Conservation (phyloP, 2,113 vertebrate species). For the Illadopsis cleaveri region DNA sequence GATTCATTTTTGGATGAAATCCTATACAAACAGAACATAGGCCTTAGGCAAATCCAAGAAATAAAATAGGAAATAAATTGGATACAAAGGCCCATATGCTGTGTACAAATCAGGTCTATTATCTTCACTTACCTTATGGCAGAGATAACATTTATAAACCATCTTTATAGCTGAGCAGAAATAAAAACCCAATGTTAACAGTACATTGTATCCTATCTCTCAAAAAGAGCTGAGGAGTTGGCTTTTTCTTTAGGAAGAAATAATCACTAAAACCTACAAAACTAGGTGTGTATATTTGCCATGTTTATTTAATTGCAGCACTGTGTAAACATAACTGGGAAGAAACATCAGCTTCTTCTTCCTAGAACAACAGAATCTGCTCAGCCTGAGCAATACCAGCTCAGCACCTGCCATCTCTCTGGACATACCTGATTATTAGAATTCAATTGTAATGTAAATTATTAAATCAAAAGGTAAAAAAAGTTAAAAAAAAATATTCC, state of each 20-base stretch:
- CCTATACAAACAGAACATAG: conserved; percentile 28
- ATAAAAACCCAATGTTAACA: conserved; percentile 52
- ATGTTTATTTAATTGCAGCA: not conserved
- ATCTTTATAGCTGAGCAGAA: conserved; percentile 44
- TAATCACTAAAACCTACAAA: not conserved
- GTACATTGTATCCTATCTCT: conserved; percentile 41
- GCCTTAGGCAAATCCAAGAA: conserved; percentile 46
- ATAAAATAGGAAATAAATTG: conserved; percentile 50
- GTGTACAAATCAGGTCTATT: conserved; percentile 71
- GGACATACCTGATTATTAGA: conserved; percentile 43
- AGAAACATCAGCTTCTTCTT: not conserved
- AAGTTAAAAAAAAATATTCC: conserved; percentile 21
- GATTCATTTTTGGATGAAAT: conserved; percentile 34
- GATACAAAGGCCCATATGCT: conserved; percentile 54
- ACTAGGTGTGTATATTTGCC: not conserved
- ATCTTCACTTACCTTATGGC: conserved; percentile 62
- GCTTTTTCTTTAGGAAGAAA: not conserved
- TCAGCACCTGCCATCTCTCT: not conserved
- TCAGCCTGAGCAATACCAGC: not conserved
- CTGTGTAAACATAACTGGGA: not conserved
- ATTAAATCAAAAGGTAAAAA: conserved; percentile 47
- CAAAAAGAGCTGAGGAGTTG: conserved; percentile 36
- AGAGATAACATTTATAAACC: conserved; percentile 47
- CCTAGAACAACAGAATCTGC: not conserved
- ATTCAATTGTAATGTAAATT: conserved; percentile 50